Base-by-base conservation (phyloP, 1,140 invertebrate species). In the Nautilus pompilius region DNA sequence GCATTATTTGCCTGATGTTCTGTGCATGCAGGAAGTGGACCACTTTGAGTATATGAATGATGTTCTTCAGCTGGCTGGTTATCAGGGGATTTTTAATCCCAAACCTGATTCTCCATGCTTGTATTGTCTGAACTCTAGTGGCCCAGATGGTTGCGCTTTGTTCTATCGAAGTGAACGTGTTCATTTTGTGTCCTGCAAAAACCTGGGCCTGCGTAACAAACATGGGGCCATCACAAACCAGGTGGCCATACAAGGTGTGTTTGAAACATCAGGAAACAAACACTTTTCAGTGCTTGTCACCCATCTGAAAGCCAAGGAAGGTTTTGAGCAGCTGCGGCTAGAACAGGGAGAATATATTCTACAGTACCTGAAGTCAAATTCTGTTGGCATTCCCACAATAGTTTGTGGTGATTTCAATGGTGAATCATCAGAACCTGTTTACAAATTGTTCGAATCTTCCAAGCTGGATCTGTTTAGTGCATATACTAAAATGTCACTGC, bases 351-450 rank as follows among this genome's bases (percentile, higher is more conserved):
- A 88, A 75, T 90, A 90, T 80, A 76, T 92, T 17, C 73, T 90
- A 8, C 82, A 87, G 8, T 89, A 89, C 63, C 77, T 91, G 0
- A 73, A 81, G 28, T 22, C 74, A 20, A 75, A 83, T n/a, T 81
- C 87, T 59, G 67, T 26, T 5, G 80, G 84, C 26, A 34, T 45
- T 24, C 74, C 90, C 0, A 72, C 90, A 0, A 81, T 93, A 26
- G 67, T 92, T 1, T 89, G 88, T 70, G 91, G 91, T 0, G 91
- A 93, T 73, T 91, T 93, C 70, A 93, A 93, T 80, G 91, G 90
- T 0, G 89, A 90, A 74, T 89, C 89, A 0, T 83, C 72, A 3
- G 90, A 92, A 78, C 88, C 89, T 5, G 87, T 92, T 13, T 91
- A 91, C 32, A 45, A 75, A 46, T 71, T 72, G 24, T 67, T 77